Conservation (phyloP, 2,888 invertebrate genomes). For the Magallana nippona region DNA sequence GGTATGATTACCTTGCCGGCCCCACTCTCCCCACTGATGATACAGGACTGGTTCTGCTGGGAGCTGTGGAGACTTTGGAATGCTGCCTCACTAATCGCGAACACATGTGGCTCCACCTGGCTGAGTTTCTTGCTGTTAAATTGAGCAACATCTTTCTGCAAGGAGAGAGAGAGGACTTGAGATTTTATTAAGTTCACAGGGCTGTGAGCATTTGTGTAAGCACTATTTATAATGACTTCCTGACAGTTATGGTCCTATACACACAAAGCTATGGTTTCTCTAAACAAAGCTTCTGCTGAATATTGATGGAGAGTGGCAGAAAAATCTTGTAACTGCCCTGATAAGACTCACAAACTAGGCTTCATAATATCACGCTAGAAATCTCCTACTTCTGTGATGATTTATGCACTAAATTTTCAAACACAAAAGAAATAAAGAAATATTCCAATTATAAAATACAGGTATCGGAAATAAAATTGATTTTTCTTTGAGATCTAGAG, state of each 20-base stretch:
- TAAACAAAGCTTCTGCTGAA: background rate
- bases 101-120: conserved; percentile 87
- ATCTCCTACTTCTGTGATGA: background rate
- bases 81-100: conserved; percentile 95
- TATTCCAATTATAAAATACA: background rate
- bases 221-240: conserved; percentile 9
- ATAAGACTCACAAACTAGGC: background rate
- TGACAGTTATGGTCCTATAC: conserved; percentile 6
- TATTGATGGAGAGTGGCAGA: background rate
- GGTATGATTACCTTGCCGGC: conserved; percentile 87
- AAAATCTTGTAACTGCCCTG: background rate
- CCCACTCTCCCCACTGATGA: conserved; percentile 92
- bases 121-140: conserved; percentile 86
- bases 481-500: background rate
- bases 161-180: conserved; percentile 45
- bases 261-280: background rate
- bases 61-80: conserved; percentile 87
- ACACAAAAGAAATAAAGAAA: background rate
- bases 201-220: background rate
- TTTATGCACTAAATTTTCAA: conserved; percentile 4
- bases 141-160: conserved; percentile 68
- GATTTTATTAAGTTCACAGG: background rate
- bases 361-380: background rate
- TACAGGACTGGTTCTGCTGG: conserved; percentile 83
- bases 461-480: conserved; percentile 17